A percentile compares a stretch with the other conserved stretches of the same genome.
These are phyloP conservation scores for Sander lucioperca DNA, from an alignment of 2,113 vertebrate species.

Conservation along the genomic window DNA sequence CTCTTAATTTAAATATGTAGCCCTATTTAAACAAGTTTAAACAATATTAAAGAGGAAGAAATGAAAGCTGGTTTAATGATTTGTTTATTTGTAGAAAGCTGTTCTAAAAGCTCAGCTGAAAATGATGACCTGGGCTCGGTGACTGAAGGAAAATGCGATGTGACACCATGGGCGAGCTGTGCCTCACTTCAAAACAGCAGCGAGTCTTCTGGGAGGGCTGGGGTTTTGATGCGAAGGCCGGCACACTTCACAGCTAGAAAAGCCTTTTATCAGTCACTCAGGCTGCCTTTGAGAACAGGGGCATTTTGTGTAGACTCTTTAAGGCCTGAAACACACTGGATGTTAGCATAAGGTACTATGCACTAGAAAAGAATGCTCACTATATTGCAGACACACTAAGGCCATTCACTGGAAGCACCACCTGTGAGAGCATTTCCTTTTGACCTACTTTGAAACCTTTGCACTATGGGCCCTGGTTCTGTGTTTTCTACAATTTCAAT, in stretches of 20 bases:
- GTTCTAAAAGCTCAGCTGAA: constrained; percentile 23
- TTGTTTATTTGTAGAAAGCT: constrained; percentile 10
- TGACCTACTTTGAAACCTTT: constrained; percentile 15
- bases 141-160: constrained; percentile 67
- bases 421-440: constrained; percentile 9
- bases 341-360: constrained; percentile 36
- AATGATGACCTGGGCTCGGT: constrained; percentile 51
- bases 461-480: neutral
- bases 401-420: constrained; percentile 20
- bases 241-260: constrained; percentile 78
- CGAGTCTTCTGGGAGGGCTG: constrained; percentile 59
- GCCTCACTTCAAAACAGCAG: constrained; percentile 73
- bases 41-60: neutral
- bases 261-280: constrained; percentile 81
- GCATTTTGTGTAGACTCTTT: constrained; percentile 58
- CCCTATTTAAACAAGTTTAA: neutral
- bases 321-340: constrained; percentile 54
- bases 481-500: neutral
- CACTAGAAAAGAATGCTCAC: constrained; percentile 6
- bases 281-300: constrained; percentile 66
- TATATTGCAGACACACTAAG: neutral
- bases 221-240: constrained; percentile 62
- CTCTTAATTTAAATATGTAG: neutral
- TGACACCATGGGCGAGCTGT: constrained; percentile 68
- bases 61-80: neutral